phyloP scores from a whole-genome alignment of 2,888 invertebrate genomes.

The Spodoptera littoralis region DNA sequence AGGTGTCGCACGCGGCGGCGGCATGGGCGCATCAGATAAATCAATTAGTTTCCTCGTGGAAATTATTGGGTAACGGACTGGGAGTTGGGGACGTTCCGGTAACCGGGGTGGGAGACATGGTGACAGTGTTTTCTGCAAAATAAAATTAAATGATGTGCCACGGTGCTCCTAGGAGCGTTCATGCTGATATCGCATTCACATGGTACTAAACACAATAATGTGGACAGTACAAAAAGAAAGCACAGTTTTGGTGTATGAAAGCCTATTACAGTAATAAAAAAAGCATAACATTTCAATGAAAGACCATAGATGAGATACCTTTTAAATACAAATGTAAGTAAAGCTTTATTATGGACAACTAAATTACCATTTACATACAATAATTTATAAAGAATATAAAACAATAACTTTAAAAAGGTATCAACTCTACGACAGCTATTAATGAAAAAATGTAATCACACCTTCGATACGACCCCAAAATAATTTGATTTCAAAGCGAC shows the following conservation, averaged over 20 bases:
- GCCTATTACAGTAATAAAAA: conserved; percentile 38
- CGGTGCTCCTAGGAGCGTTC: conserved; percentile 79
- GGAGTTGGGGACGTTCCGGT: conserved; percentile 83
- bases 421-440: conserved; percentile 31
- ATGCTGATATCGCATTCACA: conserved; percentile 72
- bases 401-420: conserved; percentile 46
- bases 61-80: conserved; percentile 82
- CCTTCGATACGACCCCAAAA: conserved; percentile 42
- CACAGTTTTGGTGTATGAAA: conserved; percentile 52
- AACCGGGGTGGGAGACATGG: conserved; percentile 83
- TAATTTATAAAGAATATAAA: neutral
- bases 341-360: neutral
- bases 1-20: conserved; percentile 76
- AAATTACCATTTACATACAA: no score
- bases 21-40: conserved; percentile 80
- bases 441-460: conserved; percentile 38
- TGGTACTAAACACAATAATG: conserved; percentile 60
- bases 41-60: conserved; percentile 83
- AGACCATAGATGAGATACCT: conserved; percentile 37
- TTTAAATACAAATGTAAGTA: conserved; percentile 33
- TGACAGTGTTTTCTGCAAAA: conserved; percentile 86
- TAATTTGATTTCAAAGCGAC: conserved; percentile 2
- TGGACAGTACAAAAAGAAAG: conserved; percentile 58
- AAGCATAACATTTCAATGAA: conserved; percentile 43
- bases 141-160: conserved; percentile 84